Evolutionary conservation across 2,888 invertebrate genomes (phyloP), one percentile per base, ranked within the genome.

Genomic region (Drosophila ustulata): DNA sequence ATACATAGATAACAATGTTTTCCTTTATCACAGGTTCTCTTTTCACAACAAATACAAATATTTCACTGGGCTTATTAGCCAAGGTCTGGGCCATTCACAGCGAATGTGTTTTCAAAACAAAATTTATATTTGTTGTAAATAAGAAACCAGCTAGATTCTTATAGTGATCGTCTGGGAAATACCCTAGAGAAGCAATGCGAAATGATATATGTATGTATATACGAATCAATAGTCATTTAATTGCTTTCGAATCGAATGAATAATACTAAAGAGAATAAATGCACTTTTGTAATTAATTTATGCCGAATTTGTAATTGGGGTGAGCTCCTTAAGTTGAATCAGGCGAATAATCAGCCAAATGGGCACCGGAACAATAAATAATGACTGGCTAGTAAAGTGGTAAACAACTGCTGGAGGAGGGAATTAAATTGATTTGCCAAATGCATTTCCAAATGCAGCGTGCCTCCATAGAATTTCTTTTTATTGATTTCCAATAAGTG

Each of bases 1-100:
- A 45, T 34, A 45, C 23, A 45, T 34, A 45, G 72, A 75, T 72
- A 75, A 53, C 56, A 56, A 46, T 59, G 13, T 62, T 66, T 70
- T 28, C 32, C 25, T 53, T 64, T 75, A 64, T 51, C 68, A 30
- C n/a, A 64, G 25, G 26, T 58, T 45, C 28, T 46, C 28, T 34
- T 49, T 30, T 51, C 32, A 58, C 9, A 58, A 52, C n/a, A 66
- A 55, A 58, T 43, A 32, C 13, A 37, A 41, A 46, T 43, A 18
- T 28, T 50, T 45, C 30, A 13, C 4, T 41, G 8, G 41, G 26
- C 41, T 53, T 64, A 52, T 67, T 67, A 71, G 34, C 65, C 52
- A 65, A 73, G 69, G 71, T 41, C 67, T 67, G 26, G n/a, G 34
- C 8, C 58, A 57, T 66, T 50, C 34, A 55, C 43, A 52, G 26